Evolutionary conservation across 2,888 invertebrate genomes (phyloP).

Genomic region (Chalcis sispes): DNA sequence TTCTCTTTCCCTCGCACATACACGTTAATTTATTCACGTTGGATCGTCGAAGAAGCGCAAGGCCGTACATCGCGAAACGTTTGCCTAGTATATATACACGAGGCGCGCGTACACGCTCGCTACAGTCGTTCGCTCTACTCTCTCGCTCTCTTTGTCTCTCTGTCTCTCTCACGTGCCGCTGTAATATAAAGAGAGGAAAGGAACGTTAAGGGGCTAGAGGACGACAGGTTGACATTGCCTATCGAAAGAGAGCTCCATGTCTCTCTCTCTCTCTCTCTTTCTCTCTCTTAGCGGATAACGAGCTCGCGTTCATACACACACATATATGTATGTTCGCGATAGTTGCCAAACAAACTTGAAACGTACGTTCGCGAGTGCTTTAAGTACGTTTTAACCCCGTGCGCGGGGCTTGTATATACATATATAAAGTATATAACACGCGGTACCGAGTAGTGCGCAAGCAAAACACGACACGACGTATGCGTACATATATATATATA

Average conservation of each 20-base stretch:
- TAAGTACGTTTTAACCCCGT: neutral
- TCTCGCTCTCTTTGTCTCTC: neutral
- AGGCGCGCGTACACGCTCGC: neutral
- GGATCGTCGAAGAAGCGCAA: constrained; percentile 34
- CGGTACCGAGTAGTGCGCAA: constrained; percentile 50
- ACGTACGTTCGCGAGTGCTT: constrained; percentile 60
- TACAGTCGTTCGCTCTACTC: neutral
- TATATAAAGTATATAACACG: constrained; percentile 43
- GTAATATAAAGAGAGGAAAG: constrained; percentile 1
- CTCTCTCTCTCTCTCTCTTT: too few species aligned
- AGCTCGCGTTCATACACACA: too few species aligned
- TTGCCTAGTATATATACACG: constrained; percentile 59
- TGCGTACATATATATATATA: too few species aligned
- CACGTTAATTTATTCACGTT: neutral
- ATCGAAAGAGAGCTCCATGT: neutral
- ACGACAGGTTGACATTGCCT: constrained; percentile 6
- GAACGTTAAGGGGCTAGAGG: neutral
- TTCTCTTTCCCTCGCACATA: too few species aligned
- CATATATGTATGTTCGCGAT: constrained; percentile 32
- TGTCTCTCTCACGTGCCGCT: neutral
- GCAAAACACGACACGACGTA: constrained; percentile 22
- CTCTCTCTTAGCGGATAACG: too few species aligned
- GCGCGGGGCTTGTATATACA: constrained; percentile 1
- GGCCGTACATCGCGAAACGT: constrained; percentile 67
- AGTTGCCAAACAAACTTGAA: constrained; percentile 64